A percentile compares a stretch with the other conserved stretches of the same genome.
Conservation (phyloP, 2,888 invertebrate species). For the Acanthosoma haemorrhoidale region DNA sequence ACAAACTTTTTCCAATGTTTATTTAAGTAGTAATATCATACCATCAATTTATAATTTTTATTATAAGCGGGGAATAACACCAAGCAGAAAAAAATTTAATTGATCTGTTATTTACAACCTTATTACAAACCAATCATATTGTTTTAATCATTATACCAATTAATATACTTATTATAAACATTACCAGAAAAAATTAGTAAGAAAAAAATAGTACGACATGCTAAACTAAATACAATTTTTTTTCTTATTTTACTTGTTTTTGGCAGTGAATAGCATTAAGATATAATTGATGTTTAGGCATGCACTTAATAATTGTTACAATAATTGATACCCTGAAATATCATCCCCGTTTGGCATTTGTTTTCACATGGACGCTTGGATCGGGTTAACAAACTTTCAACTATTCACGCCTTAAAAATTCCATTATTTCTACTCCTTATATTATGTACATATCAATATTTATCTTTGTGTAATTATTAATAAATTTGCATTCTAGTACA, state of each 20-base stretch:
- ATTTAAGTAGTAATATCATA: background rate
- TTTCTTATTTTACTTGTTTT: background rate
- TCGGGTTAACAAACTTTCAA: constrained; percentile 16
- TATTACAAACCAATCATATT: background rate
- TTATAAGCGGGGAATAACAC: constrained; percentile 23
- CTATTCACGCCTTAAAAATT: constrained; percentile 24
- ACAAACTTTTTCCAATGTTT: background rate
- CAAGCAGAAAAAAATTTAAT: constrained; percentile 16
- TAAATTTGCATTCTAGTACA: constrained; percentile 22
- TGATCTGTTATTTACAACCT: constrained; percentile 18
- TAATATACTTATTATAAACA: constrained; percentile 2
- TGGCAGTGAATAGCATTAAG: constrained; percentile 30
- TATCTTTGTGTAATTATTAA: constrained; percentile 20
- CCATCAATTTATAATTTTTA: constrained; percentile 1
- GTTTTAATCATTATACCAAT: background rate
- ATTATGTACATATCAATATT: background rate
- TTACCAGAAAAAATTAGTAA: background rate
- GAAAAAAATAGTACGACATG: constrained; percentile 4
- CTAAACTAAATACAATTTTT: constrained; percentile 14
- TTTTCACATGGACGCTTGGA: constrained; percentile 14
- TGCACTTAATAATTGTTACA: background rate
- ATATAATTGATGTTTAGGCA: constrained; percentile 28
- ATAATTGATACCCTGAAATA: constrained; percentile 22
- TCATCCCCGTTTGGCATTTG: constrained; percentile 14
- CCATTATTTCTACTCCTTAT: constrained; percentile 5